Percentiles rank a stretch among this genome's conserved stretches.
These are phyloP conservation scores for Scomber scombrus DNA, from an alignment of 2,113 vertebrate genomes.

Conservation along the genomic window DNA sequence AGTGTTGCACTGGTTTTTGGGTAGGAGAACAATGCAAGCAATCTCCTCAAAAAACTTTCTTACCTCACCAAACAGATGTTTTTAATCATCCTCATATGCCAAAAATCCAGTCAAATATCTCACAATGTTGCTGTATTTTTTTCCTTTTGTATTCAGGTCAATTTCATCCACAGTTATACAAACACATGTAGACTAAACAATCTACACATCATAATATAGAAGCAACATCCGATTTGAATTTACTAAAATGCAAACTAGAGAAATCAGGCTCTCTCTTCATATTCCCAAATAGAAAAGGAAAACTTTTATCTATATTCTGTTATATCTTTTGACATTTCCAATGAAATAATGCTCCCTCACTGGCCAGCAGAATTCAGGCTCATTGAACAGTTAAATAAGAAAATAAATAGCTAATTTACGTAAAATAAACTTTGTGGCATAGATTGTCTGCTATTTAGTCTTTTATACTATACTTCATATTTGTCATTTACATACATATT, in stretches of 20 bases:
- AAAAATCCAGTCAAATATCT: conserved; percentile 27
- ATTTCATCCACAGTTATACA: conserved; percentile 49
- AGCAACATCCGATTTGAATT: conserved; percentile 46
- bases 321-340: conserved; percentile 48
- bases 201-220: conserved; percentile 55
- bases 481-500: conserved; percentile 66
- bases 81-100: conserved; percentile 35
- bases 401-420: conserved; percentile 84
- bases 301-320: conserved; percentile 41
- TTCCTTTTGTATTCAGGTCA: background rate
- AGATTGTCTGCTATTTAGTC: conserved; percentile 79
- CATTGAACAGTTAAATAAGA: conserved; percentile 78
- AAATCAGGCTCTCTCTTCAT: conserved; percentile 41
- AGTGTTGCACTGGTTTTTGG: conserved; percentile 42
- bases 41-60: conserved; percentile 11
- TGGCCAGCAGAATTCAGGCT: conserved; percentile 84
- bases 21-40: conserved; percentile 47
- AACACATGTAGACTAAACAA: conserved; percentile 62
- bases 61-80: conserved; percentile 10
- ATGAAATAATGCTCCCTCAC: conserved; percentile 76
- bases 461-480: conserved; percentile 64
- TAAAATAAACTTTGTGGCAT: conserved; percentile 81
- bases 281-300: conserved; percentile 41
- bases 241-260: conserved; percentile 32
- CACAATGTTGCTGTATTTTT: conserved; percentile 33